Base-by-base conservation (phyloP, 2,113 vertebrate genomes). In the Sinocyclocheilus grahami region DNA sequence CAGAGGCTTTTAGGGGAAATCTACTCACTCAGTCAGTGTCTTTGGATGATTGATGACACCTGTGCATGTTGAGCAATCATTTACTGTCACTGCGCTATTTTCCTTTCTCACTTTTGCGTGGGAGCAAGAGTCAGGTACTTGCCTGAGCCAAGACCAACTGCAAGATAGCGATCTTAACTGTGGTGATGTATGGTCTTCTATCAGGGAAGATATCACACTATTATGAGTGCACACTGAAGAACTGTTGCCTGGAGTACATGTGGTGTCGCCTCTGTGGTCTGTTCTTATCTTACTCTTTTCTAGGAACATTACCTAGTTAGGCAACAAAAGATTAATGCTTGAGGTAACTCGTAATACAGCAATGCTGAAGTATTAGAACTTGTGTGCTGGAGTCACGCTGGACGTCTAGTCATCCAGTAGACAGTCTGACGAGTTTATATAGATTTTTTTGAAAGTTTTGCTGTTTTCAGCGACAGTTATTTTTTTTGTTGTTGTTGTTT, bases 1-100 rank as follows among this genome's bases (percentile, higher is more conserved):
- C 87, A 62, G 72, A 90, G 89, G 82, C 90, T 85, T 91, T 84
- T 55, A 88, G 88, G 89, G 87, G 91, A 94, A 92, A 92, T 93
- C 90, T 92, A 91, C 91, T 92, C 88, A 90, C 90, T 93, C 90
- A 85, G 65, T 91, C 91, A 86, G 87, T 90, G 90, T 92, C 88
- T 90, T 46, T 1, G 74, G 67, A 87, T 94, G 93, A 95, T 95
- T 91, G 93, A 93, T 93, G 93, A 91, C 93, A 94, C 94, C 93
- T 94, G 93, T 91, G 87, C 86, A 88, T 84, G 24, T 94, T 95
- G 93, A 93, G 94, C 92, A 93, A 95, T 92, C 90, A 20, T 82
- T 91, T 89, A 91, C 89, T 91, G 90, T 90, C 75, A 85, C 84
- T 85, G 63, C 67, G 71, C 93, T 94, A 88, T 94, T 93, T 90